Evolutionary conservation across 1,140 invertebrate genomes (phyloP), one percentile per base, ranked within the genome.

Genomic region (Euborellia annulipes): DNA sequence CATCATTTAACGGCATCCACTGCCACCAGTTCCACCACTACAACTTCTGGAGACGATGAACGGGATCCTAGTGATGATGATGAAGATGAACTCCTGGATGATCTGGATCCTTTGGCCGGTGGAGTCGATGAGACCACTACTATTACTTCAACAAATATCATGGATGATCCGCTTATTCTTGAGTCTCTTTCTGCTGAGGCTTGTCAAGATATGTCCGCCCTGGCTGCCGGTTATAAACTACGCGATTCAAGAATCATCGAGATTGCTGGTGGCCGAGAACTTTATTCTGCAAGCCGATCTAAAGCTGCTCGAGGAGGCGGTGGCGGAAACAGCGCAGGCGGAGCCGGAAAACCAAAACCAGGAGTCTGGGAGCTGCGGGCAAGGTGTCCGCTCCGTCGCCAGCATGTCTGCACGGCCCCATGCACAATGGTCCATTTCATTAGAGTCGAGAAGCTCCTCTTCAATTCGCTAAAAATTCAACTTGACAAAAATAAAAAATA

Each of bases 211-310:
- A 27, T 27, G 23, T 27, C 23, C 23, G 23, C 23, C 4, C 23
- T 27, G 4, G 23, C 23, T 27, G 23, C 46, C 13, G 46, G 36
- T 8, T 50, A 51, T 32, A 48, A 50, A 41, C 50, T 58, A 34
- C 50, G 58, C n/a, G 63, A 66, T 46, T 73, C 59, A 62, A 84
- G 84, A 63, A 85, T 86, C 61, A 85, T 86, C 63, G 84, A 88
- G 71, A 86, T 87, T 61, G 85, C 84, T 36, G 85, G 85, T 52
- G 85, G 85, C 43, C 69, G 84, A 43, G 84, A 89, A 65, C 71
- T 89, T 38, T 87, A 82, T 62, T 86, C 83, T 27, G 82, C 85
- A 58, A 86, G 81, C 60, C 65, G 83, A 55, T 82, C 76, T 55
- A 82, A 85, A 68, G 79, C 81, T 39, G 72, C 76, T 42, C 41